phyloP scores from a whole-genome alignment of 2,888 invertebrate species.

The Gryllus longicercus region DNA sequence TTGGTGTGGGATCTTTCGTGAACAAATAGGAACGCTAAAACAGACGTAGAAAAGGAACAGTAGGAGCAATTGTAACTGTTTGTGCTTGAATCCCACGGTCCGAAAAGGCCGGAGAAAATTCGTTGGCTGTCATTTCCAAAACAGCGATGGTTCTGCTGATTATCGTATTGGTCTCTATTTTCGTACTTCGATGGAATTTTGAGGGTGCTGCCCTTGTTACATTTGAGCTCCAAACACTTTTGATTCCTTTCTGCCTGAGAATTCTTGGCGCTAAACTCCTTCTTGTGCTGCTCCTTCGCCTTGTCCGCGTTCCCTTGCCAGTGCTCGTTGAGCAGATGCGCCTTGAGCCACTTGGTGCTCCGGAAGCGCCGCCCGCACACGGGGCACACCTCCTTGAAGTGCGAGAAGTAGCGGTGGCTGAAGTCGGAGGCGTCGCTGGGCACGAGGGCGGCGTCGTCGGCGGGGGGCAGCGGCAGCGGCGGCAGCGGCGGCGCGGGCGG shows the following conservation, averaged over 20 bases:
- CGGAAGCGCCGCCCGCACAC: slow-evolving; percentile 84
- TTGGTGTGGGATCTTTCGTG: slow-evolving; percentile 80
- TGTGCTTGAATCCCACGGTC: slow-evolving; percentile 53
- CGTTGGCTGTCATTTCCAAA: slow-evolving; percentile 48
- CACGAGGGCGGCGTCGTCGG: slow-evolving; percentile 48
- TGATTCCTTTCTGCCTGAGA: slow-evolving; percentile 39
- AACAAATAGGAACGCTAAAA: slow-evolving; percentile 84
- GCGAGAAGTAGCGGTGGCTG: slow-evolving; percentile 61
- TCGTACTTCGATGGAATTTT: slow-evolving; percentile 56
- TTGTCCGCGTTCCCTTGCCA: slow-evolving; percentile 64
- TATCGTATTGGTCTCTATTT: neutral
- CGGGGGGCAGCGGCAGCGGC: slow-evolving; percentile 39
- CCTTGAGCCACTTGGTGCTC: slow-evolving; percentile 82
- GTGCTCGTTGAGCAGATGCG: slow-evolving; percentile 83
- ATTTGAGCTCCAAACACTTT: neutral
- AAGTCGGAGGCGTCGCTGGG: slow-evolving; percentile 57
- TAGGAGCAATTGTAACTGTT: slow-evolving; percentile 86
- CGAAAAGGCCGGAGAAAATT: slow-evolving; percentile 54
- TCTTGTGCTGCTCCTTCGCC: slow-evolving; percentile 58
- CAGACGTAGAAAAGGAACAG: slow-evolving; percentile 85
- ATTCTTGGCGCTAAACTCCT: slow-evolving; percentile 44
- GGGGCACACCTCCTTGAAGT: slow-evolving; percentile 74
- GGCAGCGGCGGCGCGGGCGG: slow-evolving; percentile 38
- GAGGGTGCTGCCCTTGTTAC: slow-evolving; percentile 50
- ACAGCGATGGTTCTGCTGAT: neutral